Evolutionary conservation across 2,113 vertebrate genomes (phyloP), one percentile per base, ranked within the genome.

Genomic region (Pelvicachromis taeniatus): DNA sequence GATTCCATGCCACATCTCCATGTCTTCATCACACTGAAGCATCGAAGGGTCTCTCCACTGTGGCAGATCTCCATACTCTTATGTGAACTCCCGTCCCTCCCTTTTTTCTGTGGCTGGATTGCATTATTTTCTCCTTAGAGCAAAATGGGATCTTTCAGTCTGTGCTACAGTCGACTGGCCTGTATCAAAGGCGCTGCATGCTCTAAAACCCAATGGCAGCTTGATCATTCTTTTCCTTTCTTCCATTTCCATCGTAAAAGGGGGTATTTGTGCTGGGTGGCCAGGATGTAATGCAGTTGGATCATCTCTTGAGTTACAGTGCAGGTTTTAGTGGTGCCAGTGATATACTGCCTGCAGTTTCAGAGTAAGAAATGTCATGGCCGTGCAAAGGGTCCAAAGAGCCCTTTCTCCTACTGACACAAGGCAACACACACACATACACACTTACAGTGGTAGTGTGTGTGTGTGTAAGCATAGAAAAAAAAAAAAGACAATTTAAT

Each of bases 121-220:
- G 80, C 90, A 94, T 93, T 93, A 94, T 88, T 82, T 92, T 89
- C 88, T 89, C 90, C 90, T 93, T 45, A 85, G 79, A 88, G 77
- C 81, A 87, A 85, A 93, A 89, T 87, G 89, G 81, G 89, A 92
- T 92, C 88, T 94, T 84, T 93, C 88, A 85, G 80, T 84, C 80
- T 1, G 55, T 3, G 86, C 87, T 85, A 40, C 88, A 93, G 85
- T 92, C 73, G 80, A 90, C 91, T 89, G 91, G 83, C 81, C 90
- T 77, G 61, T 88, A 93, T 93, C 90, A 94, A 93, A 94, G 91
- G 61, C 77, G 14, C 87, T 87, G 83, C 73, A 63, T 89, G 87
- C 84, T 91, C 88, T 83, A 21, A 82, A 93, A 81, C 84, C 90
- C 85, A 77, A 65, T 33, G 88, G 83, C 91, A 85, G 89, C 87